Evolutionary conservation across 2,113 vertebrate genomes (phyloP).

Genomic region (Rattus rattus): DNA sequence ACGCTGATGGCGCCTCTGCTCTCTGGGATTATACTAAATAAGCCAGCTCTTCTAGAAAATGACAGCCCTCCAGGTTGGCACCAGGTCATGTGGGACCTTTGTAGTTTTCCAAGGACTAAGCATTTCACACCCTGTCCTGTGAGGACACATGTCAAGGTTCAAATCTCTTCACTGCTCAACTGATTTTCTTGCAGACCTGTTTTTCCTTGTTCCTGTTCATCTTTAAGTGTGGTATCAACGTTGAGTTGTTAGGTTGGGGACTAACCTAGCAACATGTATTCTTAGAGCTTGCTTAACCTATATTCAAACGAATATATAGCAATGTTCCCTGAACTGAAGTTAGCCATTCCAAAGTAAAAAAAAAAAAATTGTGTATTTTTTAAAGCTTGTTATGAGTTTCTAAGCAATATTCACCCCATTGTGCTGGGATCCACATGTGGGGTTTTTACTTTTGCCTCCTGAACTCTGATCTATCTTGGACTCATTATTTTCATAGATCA

Average conservation of each 20-base stretch:
- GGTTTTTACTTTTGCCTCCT: conserved; percentile 14
- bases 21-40: background rate
- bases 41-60: conserved; percentile 29
- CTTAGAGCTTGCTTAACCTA: background rate
- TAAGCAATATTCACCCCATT: background rate
- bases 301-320: background rate
- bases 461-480: background rate
- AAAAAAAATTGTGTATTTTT: background rate
- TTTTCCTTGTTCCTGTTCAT: background rate
- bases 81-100: background rate
- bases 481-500: background rate
- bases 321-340: background rate
- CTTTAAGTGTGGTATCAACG: background rate
- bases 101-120: background rate
- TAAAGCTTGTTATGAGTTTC: background rate
- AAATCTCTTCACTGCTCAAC: background rate
- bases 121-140: background rate
- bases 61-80: background rate
- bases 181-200: background rate
- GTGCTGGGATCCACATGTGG: background rate
- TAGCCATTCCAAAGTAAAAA: background rate
- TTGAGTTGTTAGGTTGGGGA: background rate
- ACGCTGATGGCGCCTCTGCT: background rate
- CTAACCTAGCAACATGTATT: background rate
- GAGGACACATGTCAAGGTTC: background rate